Evolutionary conservation across 1,140 invertebrate genomes (phyloP).

Genomic region (Drosophila truncata): DNA sequence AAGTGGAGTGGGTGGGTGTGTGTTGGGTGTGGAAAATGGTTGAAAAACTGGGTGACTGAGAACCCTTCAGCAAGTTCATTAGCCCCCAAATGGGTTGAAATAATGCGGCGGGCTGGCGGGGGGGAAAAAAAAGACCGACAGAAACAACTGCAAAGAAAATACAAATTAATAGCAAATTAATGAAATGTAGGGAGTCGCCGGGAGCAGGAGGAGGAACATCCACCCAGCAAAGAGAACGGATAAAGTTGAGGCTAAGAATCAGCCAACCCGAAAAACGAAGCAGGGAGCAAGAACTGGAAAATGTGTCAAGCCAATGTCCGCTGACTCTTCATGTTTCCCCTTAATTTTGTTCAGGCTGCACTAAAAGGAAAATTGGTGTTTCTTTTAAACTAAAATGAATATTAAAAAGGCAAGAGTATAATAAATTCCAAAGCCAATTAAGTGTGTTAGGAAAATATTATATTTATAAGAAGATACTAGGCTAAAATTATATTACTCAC

Average conservation of each 20-base stretch:
- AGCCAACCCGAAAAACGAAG: conserved; percentile 72
- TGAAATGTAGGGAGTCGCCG: conserved; percentile 64
- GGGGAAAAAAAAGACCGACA: conserved; percentile 42
- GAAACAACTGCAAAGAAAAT: conserved; percentile 75
- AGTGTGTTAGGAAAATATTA: not conserved
- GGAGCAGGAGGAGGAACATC: not conserved
- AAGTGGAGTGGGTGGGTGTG: conserved; percentile 14
- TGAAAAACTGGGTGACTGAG: conserved; percentile 12
- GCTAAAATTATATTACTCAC: no score
- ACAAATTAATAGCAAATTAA: conserved; percentile 83
- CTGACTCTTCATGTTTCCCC: conserved; percentile 17
- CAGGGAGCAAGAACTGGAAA: conserved; percentile 69
- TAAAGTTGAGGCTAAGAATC: conserved; percentile 52
- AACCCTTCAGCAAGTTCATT: conserved; percentile 73
- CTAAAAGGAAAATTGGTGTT: not conserved
- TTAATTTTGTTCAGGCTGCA: not conserved
- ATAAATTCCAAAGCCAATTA: rapidly evolving
- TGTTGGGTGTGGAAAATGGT: not conserved
- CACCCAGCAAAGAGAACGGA: conserved; percentile 7
- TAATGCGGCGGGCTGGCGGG: conserved; percentile 58
- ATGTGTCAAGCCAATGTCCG: conserved; percentile 73
- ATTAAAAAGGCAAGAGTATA: not conserved
- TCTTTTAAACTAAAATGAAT: not conserved
- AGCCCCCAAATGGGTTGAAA: conserved; percentile 80
- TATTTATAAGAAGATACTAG: not conserved